Percentiles rank a stretch among this genome's conserved stretches.
Evolutionary conservation across 2,113 vertebrate species (phyloP).

Genomic region (Antechinus stuartii): DNA sequence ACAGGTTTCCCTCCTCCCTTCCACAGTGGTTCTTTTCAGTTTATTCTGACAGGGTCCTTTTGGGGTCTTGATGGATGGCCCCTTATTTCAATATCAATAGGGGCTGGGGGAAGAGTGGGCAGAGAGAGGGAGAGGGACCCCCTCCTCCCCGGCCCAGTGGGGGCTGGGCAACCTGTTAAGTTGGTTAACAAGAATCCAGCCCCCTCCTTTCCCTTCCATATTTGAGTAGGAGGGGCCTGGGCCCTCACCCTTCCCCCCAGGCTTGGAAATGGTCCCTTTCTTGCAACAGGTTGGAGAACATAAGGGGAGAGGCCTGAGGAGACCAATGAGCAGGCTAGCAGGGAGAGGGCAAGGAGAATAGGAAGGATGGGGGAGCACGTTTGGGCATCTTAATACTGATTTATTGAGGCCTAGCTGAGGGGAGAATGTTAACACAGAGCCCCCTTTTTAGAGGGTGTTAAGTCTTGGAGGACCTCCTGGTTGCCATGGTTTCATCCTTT

Average conservation of each 20-base stretch:
- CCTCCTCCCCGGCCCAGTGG: background rate
- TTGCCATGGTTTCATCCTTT: slow-evolving; percentile 79
- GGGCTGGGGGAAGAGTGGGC: slow-evolving; percentile 77
- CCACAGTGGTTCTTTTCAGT: slow-evolving; percentile 85
- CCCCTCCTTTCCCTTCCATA: slow-evolving; percentile 62
- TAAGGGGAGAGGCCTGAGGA: background rate
- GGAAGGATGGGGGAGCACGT: background rate
- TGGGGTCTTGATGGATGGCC: slow-evolving; percentile 85
- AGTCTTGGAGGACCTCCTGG: accelerated
- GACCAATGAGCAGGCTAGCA: background rate
- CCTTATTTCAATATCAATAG: slow-evolving; percentile 91
- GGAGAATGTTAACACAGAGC: slow-evolving; percentile 48
- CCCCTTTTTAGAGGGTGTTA: background rate
- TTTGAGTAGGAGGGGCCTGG: background rate
- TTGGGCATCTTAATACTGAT: background rate
- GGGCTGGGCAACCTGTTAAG: slow-evolving; percentile 76
- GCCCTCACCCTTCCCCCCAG: background rate
- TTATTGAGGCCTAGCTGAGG: accelerated
- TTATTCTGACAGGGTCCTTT: slow-evolving; percentile 83
- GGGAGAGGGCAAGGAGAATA: background rate
- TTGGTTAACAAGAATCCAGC: slow-evolving; percentile 87
- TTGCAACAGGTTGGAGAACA: background rate
- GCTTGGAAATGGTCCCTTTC: slow-evolving; percentile 9
- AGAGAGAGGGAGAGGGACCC: background rate
- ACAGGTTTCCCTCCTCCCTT: slow-evolving; percentile 82